A percentile compares a stretch with the other conserved stretches of the same genome.
Evolutionary conservation across 2,888 invertebrate genomes (phyloP).

Genomic region (Uropetala carovei): DNA sequence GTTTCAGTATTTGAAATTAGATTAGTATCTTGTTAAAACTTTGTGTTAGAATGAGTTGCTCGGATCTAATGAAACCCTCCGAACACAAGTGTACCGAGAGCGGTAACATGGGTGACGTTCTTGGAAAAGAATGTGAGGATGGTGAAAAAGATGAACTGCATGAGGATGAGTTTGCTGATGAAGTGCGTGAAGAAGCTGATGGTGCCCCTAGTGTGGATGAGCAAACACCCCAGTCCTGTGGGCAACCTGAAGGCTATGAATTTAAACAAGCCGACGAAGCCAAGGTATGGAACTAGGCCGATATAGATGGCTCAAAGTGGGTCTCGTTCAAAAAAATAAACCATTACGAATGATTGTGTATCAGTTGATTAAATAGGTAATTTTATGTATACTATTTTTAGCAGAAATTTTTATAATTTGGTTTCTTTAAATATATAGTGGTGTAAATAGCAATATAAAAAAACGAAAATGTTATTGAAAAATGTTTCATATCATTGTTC

Average conservation of each 20-base stretch:
- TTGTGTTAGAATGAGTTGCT: slow-evolving; percentile 69
- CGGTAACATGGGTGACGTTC: slow-evolving; percentile 74
- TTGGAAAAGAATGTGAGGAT: slow-evolving; percentile 72
- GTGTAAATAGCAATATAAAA: neutral
- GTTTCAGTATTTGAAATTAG: slow-evolving; percentile 45
- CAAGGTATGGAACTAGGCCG: slow-evolving; percentile 67
- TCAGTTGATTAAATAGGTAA: neutral
- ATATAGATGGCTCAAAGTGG: slow-evolving; percentile 62
- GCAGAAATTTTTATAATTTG: neutral
- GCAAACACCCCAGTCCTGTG: slow-evolving; percentile 67
- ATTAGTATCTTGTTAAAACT: neutral
- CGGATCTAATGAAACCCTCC: slow-evolving; percentile 69
- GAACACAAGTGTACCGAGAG: slow-evolving; percentile 70
- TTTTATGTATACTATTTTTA: neutral
- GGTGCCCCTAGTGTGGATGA: slow-evolving; percentile 69
- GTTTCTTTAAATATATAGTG: too few relatives aligned
- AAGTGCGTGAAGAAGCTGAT: slow-evolving; percentile 69
- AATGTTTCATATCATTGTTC: neutral
- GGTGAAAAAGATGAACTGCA: slow-evolving; percentile 68
- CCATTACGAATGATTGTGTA: slow-evolving; percentile 21
- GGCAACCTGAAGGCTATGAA: slow-evolving; percentile 66
- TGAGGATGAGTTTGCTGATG: slow-evolving; percentile 67
- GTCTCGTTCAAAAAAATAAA: slow-evolving; percentile 60
- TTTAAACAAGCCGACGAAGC: slow-evolving; percentile 66
- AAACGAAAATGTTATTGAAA: neutral